Base-by-base conservation (phyloP, 1,140 invertebrate species). In the Aricia agestis region DNA sequence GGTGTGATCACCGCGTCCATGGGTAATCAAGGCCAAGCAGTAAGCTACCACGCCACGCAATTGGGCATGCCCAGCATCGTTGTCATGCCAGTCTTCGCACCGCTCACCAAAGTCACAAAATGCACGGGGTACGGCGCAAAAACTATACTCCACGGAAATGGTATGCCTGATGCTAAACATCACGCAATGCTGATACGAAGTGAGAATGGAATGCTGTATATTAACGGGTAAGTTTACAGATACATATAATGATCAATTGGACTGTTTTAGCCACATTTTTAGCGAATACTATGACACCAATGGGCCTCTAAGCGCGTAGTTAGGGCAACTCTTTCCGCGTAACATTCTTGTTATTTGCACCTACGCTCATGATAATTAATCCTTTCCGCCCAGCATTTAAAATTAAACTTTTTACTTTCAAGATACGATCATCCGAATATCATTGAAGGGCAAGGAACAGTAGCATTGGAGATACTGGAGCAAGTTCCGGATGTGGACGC, bases 1-100 rank as follows among this genome's bases (percentile, higher is more conserved):
- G 98, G 98, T 58, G 97, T 98, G 0, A 96, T 98, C 72, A 95
- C 97, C 13, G 97, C 98, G 1, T 97, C 96, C 15, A 92, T 97
- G 59, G 97, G 97, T 0, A 98, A 98, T 85, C 97, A 98, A 85
- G 97, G 97, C 0, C 32, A 72, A 70, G 74, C 74, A 65, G 66
- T 75, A 36, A 68, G 70, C 72, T 98, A 97, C 83, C 97, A 98
- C 82, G 96, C 97, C 1, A 92, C 94, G 74, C 92, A 94, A 70
- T 90, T 98, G 0, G 93, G 93, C 3, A 96, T 98, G 71, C 95
- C 96, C 0, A 96, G 97, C 0, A 97, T 96, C 0, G 97, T 98
- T 2, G 96, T 98, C 0, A 98, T 98, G 97, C 98, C 97, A 0
- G 93, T 94, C 1, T 93, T 95, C 13, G 95, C 96, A 0, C 95